Base-by-base conservation (phyloP, 2,113 vertebrate species). In the Blennius ocellaris region DNA sequence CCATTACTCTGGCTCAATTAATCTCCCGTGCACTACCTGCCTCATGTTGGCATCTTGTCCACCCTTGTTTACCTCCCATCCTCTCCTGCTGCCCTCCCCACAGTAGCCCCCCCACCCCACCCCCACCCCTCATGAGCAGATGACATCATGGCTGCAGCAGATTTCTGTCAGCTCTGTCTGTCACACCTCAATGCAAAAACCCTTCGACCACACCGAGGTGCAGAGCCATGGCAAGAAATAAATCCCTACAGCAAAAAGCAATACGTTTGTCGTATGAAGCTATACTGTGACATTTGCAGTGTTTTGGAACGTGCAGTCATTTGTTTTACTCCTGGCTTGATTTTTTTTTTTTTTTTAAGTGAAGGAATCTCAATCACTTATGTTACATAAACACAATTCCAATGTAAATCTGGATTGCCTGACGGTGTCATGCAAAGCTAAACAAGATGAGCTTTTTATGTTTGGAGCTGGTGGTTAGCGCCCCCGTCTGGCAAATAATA, bases 121-220 rank as follows among this genome's bases (percentile, higher is more conserved):
- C 60, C 85, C 77, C 76, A 40, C 78, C 73, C 75, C 69, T 56
- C 54, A 52, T 49, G 37, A 87, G 72, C 15, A 72, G 81, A 93
- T 94, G 89, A 94, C 92, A 93, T 93, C 92, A 94, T 92, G 75
- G 90, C 80, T 93, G 93, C 93, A 90, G 91, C 84, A 88, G 83
- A 79, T 78, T 87, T 80, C 60, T 87, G 74, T 59, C 71, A 76
- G 88, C 76, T 81, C 81, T 78, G 79, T 61, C 80, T 71, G 45
- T 86, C 79, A 76, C 68, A 76, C 77, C 59, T 80, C 62, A 53
- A 75, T 4, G 21, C 54, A 53, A 39, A 39, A 61, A 45, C 2
- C 15, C 12, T 62, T 15, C 21, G 52, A 17, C 38, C 65, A 41
- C 39, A 39, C 11, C 0, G n/a, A 37, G 8, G 11, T n/a, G 11